A percentile compares a stretch with the other conserved stretches of the same genome.
These are phyloP conservation scores for Malachius bipustulatus DNA, from an alignment of 2,888 invertebrate species.

Conservation along the genomic window DNA sequence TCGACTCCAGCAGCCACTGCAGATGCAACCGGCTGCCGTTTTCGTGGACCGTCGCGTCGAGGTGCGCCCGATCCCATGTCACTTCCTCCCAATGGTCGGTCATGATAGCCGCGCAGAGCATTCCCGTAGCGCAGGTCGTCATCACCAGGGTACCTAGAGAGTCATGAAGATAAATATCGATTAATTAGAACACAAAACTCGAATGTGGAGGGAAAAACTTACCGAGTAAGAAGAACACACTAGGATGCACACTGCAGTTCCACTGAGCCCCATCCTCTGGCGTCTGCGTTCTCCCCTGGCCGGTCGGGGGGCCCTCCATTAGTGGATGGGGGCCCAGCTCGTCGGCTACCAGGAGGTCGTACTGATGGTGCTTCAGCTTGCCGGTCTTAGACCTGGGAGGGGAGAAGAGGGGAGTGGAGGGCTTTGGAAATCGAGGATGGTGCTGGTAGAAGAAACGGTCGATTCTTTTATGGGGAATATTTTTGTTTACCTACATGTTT, in stretches of 20 bases:
- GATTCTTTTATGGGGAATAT: too few species aligned
- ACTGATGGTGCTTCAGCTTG: slow-evolving; percentile 34
- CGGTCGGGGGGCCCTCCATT: slow-evolving; percentile 42
- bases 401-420: too few species aligned
- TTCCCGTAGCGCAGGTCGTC: slow-evolving; percentile 65
- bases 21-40: slow-evolving; percentile 43
- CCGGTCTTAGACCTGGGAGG: slow-evolving; percentile 16
- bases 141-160: slow-evolving; percentile 53
- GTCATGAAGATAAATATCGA: too few species aligned
- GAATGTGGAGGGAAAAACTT: too few species aligned
- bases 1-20: slow-evolving; percentile 66
- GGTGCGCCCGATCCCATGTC: slow-evolving; percentile 56
- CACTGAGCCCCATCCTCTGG: slow-evolving; percentile 43
- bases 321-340: slow-evolving; percentile 39
- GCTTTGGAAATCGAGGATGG: too few species aligned
- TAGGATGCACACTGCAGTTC: slow-evolving; percentile 55
- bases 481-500: too few species aligned
- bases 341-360: slow-evolving; percentile 35
- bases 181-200: neutral
- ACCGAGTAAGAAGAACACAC: neutral
- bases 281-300: slow-evolving; percentile 11
- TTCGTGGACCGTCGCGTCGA: slow-evolving; percentile 47
- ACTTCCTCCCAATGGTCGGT: slow-evolving; percentile 87
- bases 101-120: slow-evolving; percentile 77
- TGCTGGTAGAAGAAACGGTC: too few species aligned